Percentiles rank a stretch among this genome's conserved stretches.
phyloP scores from a whole-genome alignment of 2,888 invertebrate genomes.

The Caenorhabditis sp. region DNA sequence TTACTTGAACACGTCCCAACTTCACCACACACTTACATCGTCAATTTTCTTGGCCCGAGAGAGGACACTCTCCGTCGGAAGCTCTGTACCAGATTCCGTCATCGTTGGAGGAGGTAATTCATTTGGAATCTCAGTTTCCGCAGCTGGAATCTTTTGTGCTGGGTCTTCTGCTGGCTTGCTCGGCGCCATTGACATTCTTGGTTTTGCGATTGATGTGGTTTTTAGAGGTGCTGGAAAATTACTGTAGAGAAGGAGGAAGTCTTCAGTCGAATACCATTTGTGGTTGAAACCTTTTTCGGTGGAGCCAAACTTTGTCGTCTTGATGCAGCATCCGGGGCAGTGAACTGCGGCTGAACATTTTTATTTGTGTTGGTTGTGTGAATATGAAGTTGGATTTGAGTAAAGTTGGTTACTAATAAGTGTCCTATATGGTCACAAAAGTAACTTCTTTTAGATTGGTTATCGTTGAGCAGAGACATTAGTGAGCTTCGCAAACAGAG shows the following conservation, averaged over 20 bases:
- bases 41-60: slow-evolving; percentile 73
- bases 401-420: no score
- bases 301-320: slow-evolving; percentile 51
- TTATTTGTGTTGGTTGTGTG: neutral
- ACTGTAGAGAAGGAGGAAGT: neutral
- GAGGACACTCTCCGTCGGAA: slow-evolving; percentile 60
- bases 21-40: slow-evolving; percentile 61
- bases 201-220: slow-evolving; percentile 17
- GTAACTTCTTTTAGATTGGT: no score
- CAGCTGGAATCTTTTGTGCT: neutral
- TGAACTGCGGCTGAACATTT: slow-evolving; percentile 44
- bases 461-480: no score
- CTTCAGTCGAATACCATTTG: neutral
- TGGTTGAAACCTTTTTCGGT: slow-evolving; percentile 50
- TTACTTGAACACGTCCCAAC: no score
- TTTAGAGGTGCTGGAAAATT: slow-evolving; percentile 9
- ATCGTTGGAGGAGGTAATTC: slow-evolving; percentile 56
- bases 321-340: slow-evolving; percentile 50
- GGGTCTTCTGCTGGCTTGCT: slow-evolving; percentile 20
- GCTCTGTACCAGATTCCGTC: slow-evolving; percentile 59
- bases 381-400: neutral
- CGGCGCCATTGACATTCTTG: slow-evolving; percentile 24
- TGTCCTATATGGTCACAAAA: no score
- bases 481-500: neutral
- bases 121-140: slow-evolving; percentile 12